Base-by-base conservation (phyloP, 2,888 invertebrate species). In the Rosalia funebris region DNA sequence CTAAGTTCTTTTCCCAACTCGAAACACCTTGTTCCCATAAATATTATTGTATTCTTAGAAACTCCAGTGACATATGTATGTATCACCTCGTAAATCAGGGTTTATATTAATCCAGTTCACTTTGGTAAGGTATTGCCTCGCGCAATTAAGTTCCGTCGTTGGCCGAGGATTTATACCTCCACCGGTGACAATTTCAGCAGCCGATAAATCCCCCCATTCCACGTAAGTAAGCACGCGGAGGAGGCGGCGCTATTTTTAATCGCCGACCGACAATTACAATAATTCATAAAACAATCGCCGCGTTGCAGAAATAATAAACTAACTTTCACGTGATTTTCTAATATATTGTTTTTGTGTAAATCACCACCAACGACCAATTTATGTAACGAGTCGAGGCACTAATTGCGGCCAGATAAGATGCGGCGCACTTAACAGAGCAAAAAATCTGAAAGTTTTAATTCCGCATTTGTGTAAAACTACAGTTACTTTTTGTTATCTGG, bases 401-500 rank as follows among this genome's bases (percentile, higher is more conserved):
- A 65, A 66, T 63, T 66, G 58, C 44, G 45, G 14, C 36, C 44
- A 61, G 62, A 64, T 65, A 64, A 66, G 65, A 65, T 66, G 63
- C 57, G 61, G 59, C 62, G 50, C 57, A 67, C 47, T 67, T 63
- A 69, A 67, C 69, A 69, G 69, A 69, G 69, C 69, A 69, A 69
- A 69, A 69, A 69, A 65, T 69, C 67, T 57, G 69, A 69, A 69
- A 69, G 69, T 69, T 69, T 65, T 65, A 53, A 53, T 53, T 53
- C 42, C 53, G 41, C 25, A 17, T 53, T 41, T 53, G 32, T 32
- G 19, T 42, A 42, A 42, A 31, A 17, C 42, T 42, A 53, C 50
- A 39, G 39, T 31, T 42, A 32, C 53, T 42, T 42, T 41, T 50
- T 32, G 53, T 42, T 53, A 42, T 50, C 39, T 39, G 31, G 32